Conservation (phyloP, 2,113 vertebrate genomes). For the Coryphaenoides rupestris region DNA sequence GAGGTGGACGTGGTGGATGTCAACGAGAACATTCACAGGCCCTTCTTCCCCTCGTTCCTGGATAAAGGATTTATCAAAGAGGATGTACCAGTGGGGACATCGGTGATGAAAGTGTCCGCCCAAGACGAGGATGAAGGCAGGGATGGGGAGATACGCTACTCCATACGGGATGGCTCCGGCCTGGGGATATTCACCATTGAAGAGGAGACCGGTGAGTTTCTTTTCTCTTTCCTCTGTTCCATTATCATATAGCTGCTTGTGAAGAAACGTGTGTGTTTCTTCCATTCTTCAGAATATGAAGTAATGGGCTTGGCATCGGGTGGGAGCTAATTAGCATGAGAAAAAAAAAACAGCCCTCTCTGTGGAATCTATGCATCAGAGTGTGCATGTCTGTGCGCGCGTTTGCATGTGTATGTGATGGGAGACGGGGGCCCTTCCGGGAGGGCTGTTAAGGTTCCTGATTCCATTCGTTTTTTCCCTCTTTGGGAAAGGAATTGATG, state of each 20-base stretch:
- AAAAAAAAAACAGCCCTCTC: constrained; percentile 17
- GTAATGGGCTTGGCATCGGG: constrained; percentile 11
- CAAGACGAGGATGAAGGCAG: constrained; percentile 86
- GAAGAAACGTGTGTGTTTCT: constrained; percentile 21
- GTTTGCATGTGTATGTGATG: constrained; percentile 8
- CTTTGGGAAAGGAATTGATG: constrained; percentile 38
- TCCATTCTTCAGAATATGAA: constrained; percentile 9
- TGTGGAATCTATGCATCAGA: constrained; percentile 12
- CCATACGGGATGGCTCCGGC: constrained; percentile 92
- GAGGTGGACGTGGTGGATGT: constrained; percentile 92
- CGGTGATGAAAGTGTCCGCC: constrained; percentile 86
- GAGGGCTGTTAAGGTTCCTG: constrained; percentile 32
- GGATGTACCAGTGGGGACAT: constrained; percentile 82
- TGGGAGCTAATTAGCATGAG: constrained; percentile 28
- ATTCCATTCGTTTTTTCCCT: constrained; percentile 55
- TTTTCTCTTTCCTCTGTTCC: constrained; percentile 7
- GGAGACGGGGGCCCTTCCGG: constrained; percentile 35
- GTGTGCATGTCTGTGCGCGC: constrained; percentile 2
- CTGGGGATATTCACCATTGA: constrained; percentile 91
- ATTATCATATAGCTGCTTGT: constrained; percentile 12
- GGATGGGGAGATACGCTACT: constrained; percentile 91
- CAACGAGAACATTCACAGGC: constrained; percentile 90
- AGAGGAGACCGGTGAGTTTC: constrained; percentile 88
- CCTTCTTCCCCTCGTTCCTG: constrained; percentile 84
- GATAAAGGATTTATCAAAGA: constrained; percentile 90